These are phyloP conservation scores for Poecilobothrus nobilitatus DNA, from an alignment of 2,888 invertebrate genomes.

Conservation along the genomic window DNA sequence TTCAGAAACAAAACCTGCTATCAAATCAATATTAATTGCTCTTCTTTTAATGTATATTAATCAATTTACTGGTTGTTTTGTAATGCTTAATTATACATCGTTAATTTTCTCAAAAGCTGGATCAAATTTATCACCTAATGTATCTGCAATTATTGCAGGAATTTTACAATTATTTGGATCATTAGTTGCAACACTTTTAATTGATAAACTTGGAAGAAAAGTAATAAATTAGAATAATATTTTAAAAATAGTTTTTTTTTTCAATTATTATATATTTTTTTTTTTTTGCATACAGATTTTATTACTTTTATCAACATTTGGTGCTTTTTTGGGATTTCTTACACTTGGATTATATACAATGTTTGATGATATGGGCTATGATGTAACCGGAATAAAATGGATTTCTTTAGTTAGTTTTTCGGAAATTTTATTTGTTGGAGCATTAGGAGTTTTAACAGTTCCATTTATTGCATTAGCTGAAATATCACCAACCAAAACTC, in stretches of 20 bases:
- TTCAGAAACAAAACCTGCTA: not conserved
- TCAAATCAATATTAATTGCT: conserved; percentile 22
- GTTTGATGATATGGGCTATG: conserved; percentile 27
- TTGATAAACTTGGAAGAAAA: conserved; percentile 30
- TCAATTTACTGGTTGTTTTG: conserved; percentile 34
- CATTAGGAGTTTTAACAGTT: conserved; percentile 34
- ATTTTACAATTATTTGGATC: conserved; percentile 31
- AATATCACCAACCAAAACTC: conserved; percentile 33
- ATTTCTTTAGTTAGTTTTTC: conserved; percentile 29
- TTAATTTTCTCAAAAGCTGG: conserved; percentile 26
- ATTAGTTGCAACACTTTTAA: conserved; percentile 26
- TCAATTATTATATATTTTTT: not conserved
- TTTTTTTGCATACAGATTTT: no score
- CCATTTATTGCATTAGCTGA: conserved; percentile 33
- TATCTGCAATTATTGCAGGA: conserved; percentile 30
- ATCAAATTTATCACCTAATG: conserved; percentile 24
- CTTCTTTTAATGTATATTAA: conserved; percentile 31
- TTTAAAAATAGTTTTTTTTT: no score
- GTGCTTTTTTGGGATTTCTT: conserved; percentile 28
- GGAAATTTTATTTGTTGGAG: conserved; percentile 29
- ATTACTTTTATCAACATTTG: conserved; percentile 32
- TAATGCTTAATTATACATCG: conserved; percentile 33
- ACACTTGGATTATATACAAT: conserved; percentile 22
- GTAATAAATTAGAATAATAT: conserved; percentile 26
- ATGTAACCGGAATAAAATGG: conserved; percentile 23